Evolutionary conservation across 2,113 vertebrate species (phyloP), one percentile per base, ranked within the genome.

Genomic region (Pomatostomus ruficeps): DNA sequence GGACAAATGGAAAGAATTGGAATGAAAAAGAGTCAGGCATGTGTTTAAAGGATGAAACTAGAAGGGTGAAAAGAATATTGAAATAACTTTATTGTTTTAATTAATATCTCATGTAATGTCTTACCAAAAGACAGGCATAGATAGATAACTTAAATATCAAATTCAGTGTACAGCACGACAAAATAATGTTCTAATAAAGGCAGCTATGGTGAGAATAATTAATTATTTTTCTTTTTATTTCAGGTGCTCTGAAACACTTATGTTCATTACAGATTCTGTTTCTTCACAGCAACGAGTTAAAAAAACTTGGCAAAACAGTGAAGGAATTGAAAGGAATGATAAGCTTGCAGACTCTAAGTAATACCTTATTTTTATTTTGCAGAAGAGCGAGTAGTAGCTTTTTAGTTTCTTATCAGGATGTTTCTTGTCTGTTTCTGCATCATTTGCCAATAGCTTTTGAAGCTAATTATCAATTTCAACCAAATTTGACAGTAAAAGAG

Each of bases 261-360:
- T 12, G 57, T 28, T 97, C 97, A 0, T 93, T 98, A 89, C 93
- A 95, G 43, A 93, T 98, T 49, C 97, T 98, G 35, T 71, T 97
- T 92, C 96, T 99, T 31, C 98, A 98, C 67, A 97, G 98, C 91
- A 98, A 98, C 29, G 96, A 98, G 61, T 72, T 99, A 68, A 96
- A 83, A 35, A 93, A 91, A 14, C 96, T 98, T 36, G 97, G 91
- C 3, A 95, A 90, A 29, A 97, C 97, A 12, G 96, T 98, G 94
- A 96, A 96, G 85, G 98, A 98, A 66, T 67, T 99, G 57, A 98
- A 96, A 93, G 96, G 96, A 85, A 97, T 98, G 95, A 97, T 72
- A 25, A 95, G 96, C 58, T 97, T 98, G 84, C 97, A 96, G 85
- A 98, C 81, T 52, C 91, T 98, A 95, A 98, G 98, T 98, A 98